A percentile compares a stretch with the other conserved stretches of the same genome.
These are phyloP conservation scores for Acronicta leporina DNA, from an alignment of 2,888 invertebrate genomes.

Conservation along the genomic window DNA sequence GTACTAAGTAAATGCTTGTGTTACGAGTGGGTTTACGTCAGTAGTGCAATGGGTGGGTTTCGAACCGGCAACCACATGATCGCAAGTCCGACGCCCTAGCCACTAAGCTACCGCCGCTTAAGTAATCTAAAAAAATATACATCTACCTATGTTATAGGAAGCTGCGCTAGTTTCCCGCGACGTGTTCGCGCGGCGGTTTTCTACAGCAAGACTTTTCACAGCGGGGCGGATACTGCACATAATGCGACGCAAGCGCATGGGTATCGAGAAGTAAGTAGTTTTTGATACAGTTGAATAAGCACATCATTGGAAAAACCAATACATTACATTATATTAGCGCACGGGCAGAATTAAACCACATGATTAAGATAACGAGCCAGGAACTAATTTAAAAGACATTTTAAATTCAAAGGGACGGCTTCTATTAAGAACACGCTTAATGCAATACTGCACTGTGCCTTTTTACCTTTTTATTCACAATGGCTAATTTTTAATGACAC, in stretches of 20 bases:
- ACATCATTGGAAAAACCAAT: background rate
- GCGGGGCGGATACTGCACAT: slow-evolving; percentile 95
- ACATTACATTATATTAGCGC: background rate
- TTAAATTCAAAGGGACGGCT: background rate
- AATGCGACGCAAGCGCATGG: slow-evolving; percentile 91
- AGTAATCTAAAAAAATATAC: too few relatives aligned
- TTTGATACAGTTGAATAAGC: background rate
- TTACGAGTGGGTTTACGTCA: too few relatives aligned
- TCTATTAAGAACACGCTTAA: slow-evolving; percentile 4
- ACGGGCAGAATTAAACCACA: background rate
- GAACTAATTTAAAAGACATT: background rate
- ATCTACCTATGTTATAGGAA: slow-evolving; percentile 86
- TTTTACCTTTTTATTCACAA: slow-evolving; percentile 8
- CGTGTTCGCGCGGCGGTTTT: slow-evolving; percentile 91
- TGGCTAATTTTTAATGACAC: slow-evolving; percentile 29
- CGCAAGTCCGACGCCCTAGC: too few relatives aligned
- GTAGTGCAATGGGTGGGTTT: too few relatives aligned
- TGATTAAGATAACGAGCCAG: background rate
- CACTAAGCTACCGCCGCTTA: too few relatives aligned
- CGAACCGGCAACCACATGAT: too few relatives aligned
- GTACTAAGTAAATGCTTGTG: too few relatives aligned
- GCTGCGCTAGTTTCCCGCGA: slow-evolving; percentile 91
- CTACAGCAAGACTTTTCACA: slow-evolving; percentile 92
- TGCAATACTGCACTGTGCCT: background rate
- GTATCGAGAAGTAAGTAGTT: slow-evolving; percentile 89